Percentiles rank a stretch among this genome's conserved stretches.
These are phyloP conservation scores for Podocnemis expansa DNA, from an alignment of 2,113 vertebrate species.

Conservation along the genomic window DNA sequence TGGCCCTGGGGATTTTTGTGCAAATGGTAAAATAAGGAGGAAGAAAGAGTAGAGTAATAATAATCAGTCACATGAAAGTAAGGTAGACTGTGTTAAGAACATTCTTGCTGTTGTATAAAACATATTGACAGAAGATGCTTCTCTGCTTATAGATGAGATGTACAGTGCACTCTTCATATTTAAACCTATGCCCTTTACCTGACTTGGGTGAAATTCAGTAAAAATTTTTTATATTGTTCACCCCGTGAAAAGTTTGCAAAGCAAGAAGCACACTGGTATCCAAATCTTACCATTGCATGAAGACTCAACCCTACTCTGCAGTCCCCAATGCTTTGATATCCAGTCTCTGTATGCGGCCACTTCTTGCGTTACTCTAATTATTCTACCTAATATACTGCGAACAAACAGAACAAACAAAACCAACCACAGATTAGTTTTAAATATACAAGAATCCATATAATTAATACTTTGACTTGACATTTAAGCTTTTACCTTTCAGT, in stretches of 20 bases:
- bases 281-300: constrained; percentile 85
- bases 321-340: constrained; percentile 93
- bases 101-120: background rate
- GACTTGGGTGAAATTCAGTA: background rate
- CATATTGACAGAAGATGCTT: background rate
- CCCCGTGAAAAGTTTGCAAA: background rate
- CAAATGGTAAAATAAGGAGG: background rate
- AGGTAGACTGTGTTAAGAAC: background rate
- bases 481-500: constrained; percentile 87
- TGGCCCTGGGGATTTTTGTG: background rate
- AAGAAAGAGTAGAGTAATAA: background rate
- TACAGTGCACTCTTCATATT: background rate
- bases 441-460: background rate
- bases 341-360: constrained; percentile 95
- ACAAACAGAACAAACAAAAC: background rate
- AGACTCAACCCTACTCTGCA: constrained; percentile 83
- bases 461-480: background rate
- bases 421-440: background rate
- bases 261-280: background rate
- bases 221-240: fast-evolving
- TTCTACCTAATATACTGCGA: constrained; percentile 92
- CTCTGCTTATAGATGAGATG: background rate
- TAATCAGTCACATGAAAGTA: fast-evolving
- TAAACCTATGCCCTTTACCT: background rate
- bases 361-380: constrained; percentile 96